These are phyloP conservation scores for Dendronephthya gigantea DNA, from an alignment of 64 coral and sea anemone species.

Conservation along the genomic window DNA sequence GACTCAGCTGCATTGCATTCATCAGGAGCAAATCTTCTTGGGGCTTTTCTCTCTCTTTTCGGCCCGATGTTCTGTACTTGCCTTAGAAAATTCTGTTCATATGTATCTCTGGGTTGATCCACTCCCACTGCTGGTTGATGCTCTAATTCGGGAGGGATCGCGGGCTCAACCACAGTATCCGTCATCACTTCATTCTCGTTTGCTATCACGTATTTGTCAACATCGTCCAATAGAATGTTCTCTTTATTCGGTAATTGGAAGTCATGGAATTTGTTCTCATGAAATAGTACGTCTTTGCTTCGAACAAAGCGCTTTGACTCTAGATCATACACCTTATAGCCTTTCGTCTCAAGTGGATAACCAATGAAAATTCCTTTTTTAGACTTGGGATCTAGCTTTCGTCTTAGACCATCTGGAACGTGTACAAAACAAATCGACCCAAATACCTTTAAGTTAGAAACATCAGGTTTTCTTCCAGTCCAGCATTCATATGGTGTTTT, in stretches of 20 bases:
- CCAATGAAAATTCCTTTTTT: slow-evolving; percentile 27
- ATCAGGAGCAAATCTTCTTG: neutral
- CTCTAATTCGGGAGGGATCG: neutral
- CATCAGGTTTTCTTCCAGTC: slow-evolving; percentile 4
- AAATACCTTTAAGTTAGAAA: slow-evolving; percentile 10
- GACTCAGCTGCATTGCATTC: neutral
- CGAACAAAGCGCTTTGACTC: slow-evolving; percentile 17
- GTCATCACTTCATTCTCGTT: neutral
- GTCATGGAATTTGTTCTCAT: slow-evolving; percentile 33
- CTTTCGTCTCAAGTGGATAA: slow-evolving; percentile 19
- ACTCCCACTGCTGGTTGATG: slow-evolving; percentile 5
- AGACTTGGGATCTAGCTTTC: slow-evolving; percentile 22
- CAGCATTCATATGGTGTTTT: slow-evolving; percentile 19
- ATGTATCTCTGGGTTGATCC: neutral
- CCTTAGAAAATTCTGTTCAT: slow-evolving; percentile 12
- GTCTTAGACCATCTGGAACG: slow-evolving; percentile 4
- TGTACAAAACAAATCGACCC: slow-evolving; percentile 21
- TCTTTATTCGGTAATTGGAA: neutral
- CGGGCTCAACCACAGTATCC: neutral
- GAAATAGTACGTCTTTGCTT: slow-evolving; percentile 6
- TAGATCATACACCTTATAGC: slow-evolving; percentile 32
- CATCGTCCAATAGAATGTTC: neutral
- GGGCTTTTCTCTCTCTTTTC: slow-evolving; percentile 8
- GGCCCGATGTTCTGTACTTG: slow-evolving; percentile 15
- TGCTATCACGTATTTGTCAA: neutral